Conservation (phyloP, 1,140 invertebrate species). For the Proales similis region DNA sequence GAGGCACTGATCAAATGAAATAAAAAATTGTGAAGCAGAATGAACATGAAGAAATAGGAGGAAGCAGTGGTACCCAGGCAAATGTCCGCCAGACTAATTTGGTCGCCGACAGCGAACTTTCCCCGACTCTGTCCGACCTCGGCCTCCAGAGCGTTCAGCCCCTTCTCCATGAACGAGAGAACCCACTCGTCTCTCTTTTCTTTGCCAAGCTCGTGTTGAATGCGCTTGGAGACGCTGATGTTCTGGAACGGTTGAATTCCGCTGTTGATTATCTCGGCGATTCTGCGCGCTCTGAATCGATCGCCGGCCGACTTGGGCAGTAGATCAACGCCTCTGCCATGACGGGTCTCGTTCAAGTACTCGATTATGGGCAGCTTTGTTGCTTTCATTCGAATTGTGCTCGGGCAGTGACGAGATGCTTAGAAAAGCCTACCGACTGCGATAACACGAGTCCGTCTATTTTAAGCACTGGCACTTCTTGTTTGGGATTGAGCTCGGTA, state of each 20-base stretch:
- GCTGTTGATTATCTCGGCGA: slow-evolving; percentile 74
- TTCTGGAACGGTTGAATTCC: slow-evolving; percentile 95
- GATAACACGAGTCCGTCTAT: slow-evolving; percentile 2
- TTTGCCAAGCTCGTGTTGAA: slow-evolving; percentile 39
- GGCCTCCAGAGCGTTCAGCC: slow-evolving; percentile 77
- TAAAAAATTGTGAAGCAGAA: too few species aligned
- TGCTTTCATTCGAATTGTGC: too few species aligned
- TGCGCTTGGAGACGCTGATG: slow-evolving; percentile 60
- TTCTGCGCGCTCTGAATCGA: slow-evolving; percentile 61
- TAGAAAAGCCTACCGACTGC: slow-evolving; percentile 31
- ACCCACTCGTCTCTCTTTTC: slow-evolving; percentile 63
- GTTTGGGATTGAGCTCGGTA: slow-evolving; percentile 27
- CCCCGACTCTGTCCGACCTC: slow-evolving; percentile 72
- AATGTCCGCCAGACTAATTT: slow-evolving; percentile 84
- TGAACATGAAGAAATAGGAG: too few species aligned
- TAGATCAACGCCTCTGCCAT: slow-evolving; percentile 62
- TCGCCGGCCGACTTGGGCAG: slow-evolving; percentile 76
- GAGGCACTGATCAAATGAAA: too few species aligned
- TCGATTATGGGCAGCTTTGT: slow-evolving; percentile 75
- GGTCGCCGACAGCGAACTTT: slow-evolving; percentile 89
- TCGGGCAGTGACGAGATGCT: too few species aligned
- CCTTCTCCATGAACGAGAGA: slow-evolving; percentile 78
- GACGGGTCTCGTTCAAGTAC: slow-evolving; percentile 83
- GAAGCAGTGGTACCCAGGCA: too few species aligned
- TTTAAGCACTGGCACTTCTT: slow-evolving; percentile 28